Base-by-base conservation (phyloP, 2,888 invertebrate genomes). In the Andrena hattorfiana region DNA sequence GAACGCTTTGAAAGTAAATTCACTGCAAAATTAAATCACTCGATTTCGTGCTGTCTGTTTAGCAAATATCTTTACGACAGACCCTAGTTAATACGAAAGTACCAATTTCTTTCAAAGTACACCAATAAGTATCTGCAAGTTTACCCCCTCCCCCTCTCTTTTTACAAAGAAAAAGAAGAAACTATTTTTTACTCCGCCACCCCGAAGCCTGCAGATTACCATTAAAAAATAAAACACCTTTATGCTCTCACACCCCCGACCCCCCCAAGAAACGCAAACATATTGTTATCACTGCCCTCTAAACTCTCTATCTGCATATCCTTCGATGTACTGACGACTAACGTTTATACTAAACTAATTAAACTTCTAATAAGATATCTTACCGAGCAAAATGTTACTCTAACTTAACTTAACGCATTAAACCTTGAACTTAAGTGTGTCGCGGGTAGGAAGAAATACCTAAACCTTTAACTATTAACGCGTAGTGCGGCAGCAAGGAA, bases 311-410 rank as follows among this genome's bases (percentile, higher is more conserved):
- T 93, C 92, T 92, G 93, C 94, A 94, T 94, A 94, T 94, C 94
- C 92, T 92, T 93, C 89, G 90, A 93, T 93, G 92, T 94, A 93
- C 92, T 91, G 92, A 92, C 87, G 89, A 92, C 91, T 93, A 92
- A 92, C 89, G 90, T 93, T 93, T 93, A 92, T 93, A 93, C 91
- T 92, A 90, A 90, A 88, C 85, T 90, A 90, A 91, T 91, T 90
- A 90, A 56, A 91, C 91, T 92, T 92, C 92, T 92, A 83, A 91
- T 91, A 90, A 90, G 88, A 90, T 93, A 92, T 91, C 90, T 81
- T 91, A 91, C 86, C 85, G 88, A 86, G 84, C 78, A 78, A 87
- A 78, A 77, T 88, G 81, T 87, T 88, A 87, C 77, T 87, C 88
- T 87, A 82, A 73, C 77, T 84, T 69, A 72, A 87, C 84, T 87